Conservation (phyloP, 2,113 vertebrate species). For the Microcebus lehilahytsara region DNA sequence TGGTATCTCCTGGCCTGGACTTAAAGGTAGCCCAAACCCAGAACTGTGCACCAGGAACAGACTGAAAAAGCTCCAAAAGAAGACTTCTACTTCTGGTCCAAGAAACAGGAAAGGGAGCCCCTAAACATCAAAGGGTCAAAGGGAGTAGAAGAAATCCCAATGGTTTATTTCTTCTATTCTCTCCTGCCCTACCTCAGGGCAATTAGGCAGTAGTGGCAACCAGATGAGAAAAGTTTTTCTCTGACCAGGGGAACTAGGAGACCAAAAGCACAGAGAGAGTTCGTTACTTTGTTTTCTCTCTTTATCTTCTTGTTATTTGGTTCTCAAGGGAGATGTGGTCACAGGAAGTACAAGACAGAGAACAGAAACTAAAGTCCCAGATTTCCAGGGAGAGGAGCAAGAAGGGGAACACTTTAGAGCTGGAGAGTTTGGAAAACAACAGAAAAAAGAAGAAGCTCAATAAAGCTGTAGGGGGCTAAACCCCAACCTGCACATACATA, state of each 20-base stretch:
- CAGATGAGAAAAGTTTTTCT: neutral
- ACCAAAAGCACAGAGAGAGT: neutral
- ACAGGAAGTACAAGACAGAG: neutral
- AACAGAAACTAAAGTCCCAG: neutral
- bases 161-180: neutral
- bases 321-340: neutral
- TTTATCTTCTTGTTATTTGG: neutral
- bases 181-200: neutral
- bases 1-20: neutral
- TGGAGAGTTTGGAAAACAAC: neutral
- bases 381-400: neutral
- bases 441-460: neutral
- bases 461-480: neutral
- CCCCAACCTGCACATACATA: neutral
- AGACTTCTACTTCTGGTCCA: neutral
- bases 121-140: neutral
- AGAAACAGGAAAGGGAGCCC: neutral
- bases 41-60: neutral
- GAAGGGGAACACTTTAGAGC: neutral
- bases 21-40: neutral
- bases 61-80: neutral
- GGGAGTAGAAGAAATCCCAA: neutral
- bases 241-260: neutral
- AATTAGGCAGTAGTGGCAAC: neutral
- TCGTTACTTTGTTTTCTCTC: neutral